Conservation (phyloP, 2,797 vertebrate genomes). For the Syndactyla subalaris region DNA sequence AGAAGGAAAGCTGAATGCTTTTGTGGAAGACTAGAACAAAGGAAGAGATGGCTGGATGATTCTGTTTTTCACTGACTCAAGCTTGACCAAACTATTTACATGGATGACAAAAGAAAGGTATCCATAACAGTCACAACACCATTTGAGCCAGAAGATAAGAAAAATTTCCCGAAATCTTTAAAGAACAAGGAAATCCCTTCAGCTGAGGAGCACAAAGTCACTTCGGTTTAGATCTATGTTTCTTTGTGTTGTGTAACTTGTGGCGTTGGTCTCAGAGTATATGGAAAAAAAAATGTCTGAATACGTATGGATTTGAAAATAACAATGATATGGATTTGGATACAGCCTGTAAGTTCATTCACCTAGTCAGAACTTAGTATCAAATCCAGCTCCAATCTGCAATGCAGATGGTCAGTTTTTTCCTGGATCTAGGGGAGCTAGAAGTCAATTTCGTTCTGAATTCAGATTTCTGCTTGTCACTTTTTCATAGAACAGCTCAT, state of each 20-base stretch:
- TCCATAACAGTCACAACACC: background rate
- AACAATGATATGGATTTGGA: background rate
- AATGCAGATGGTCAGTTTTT: accelerated
- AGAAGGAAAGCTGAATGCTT: background rate
- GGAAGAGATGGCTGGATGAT: background rate
- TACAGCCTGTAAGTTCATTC: background rate
- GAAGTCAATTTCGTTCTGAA: background rate
- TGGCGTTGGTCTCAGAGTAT: background rate
- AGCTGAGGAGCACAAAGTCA: background rate
- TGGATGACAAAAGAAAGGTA: background rate
- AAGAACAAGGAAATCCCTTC: background rate
- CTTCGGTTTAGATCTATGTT: background rate
- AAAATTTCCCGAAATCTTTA: background rate
- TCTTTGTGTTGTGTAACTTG: background rate
- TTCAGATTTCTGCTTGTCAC: background rate
- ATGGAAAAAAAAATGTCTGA: background rate
- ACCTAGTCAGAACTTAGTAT: background rate
- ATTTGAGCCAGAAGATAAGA: background rate
- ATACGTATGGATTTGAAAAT: background rate
- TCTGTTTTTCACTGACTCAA: background rate
- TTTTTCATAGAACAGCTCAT: background rate
- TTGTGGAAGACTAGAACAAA: background rate
- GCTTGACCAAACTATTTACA: background rate
- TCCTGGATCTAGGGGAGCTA: accelerated
- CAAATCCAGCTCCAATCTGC: background rate